These are phyloP conservation scores for Cheiracanthium punctorium DNA, from an alignment of 2,888 invertebrate species.

Conservation along the genomic window DNA sequence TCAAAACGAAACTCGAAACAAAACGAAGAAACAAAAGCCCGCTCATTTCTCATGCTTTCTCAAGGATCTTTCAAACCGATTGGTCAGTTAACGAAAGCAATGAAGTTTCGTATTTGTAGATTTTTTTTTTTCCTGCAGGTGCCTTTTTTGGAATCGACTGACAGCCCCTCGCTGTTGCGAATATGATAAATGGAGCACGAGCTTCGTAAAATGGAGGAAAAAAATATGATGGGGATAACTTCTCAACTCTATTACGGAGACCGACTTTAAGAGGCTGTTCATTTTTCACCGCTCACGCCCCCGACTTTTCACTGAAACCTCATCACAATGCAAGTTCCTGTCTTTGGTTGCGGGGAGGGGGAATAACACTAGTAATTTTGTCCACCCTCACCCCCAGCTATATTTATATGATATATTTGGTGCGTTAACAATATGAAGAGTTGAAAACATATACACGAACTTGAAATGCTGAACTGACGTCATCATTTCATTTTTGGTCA, in stretches of 20 bases:
- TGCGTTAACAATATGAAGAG: slow-evolving; percentile 18
- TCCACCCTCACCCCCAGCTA: neutral
- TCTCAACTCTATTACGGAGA: slow-evolving; percentile 49
- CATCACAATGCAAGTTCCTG: neutral
- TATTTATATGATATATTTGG: slow-evolving; percentile 14
- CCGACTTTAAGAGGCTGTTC: slow-evolving; percentile 27
- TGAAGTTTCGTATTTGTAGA: neutral
- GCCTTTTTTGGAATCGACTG: slow-evolving; percentile 1
- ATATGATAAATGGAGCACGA: slow-evolving; percentile 16
- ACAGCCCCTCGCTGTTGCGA: slow-evolving; percentile 29
- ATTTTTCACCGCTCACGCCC: slow-evolving; percentile 43
- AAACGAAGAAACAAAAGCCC: neutral
- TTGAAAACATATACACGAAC: neutral
- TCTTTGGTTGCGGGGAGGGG: neutral
- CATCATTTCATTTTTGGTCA: neutral
- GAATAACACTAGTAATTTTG: neutral
- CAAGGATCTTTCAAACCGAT: neutral
- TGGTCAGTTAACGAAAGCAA: neutral
- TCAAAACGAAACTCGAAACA: neutral
- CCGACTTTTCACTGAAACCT: slow-evolving; percentile 16
- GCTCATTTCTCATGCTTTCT: neutral
- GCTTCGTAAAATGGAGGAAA: neutral
- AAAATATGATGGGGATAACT: slow-evolving; percentile 16
- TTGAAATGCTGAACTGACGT: neutral
- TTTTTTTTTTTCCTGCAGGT: neutral